Evolutionary conservation across 2,797 vertebrate species (phyloP), one percentile per base, ranked within the genome.

Genomic region (Urocyon cinereoargenteus): DNA sequence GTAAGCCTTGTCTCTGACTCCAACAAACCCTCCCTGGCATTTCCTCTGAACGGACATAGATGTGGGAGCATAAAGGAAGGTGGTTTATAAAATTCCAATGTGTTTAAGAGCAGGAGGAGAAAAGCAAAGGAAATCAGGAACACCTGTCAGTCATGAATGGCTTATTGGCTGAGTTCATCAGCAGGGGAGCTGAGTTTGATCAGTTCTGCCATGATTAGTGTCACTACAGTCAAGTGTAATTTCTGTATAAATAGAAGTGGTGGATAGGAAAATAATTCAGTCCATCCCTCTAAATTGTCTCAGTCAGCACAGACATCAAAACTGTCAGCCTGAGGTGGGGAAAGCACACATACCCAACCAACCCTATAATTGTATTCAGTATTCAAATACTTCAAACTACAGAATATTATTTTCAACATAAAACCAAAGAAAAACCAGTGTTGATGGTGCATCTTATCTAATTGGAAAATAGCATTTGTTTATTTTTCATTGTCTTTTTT

Each of bases 201-300:
- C 85, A 94, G 98, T 98, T 98, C 98, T 66, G 0, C 97, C 91
- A 96, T 97, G 95, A 98, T 98, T 98, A 99, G 97, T 86, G 97
- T 98, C 98, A 98, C 96, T 0, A 7, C 97, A 98, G 98, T 98
- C 98, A 99, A 98, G 98, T 98, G 96, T 97, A 98, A 98, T 98
- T 98, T 98, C 62, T 87, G 92, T 98, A 98, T 98, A 98, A 98
- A 98, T 91, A 98, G 97, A 98, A 96, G 81, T 6, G 16, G 94
- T 97, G 93, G 98, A 97, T 96, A 97, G 87, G 85, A 96, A 98
- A 98, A 98, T 98, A 98, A 96, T 92, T 95, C 93, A 86, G 97
- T 94, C 0, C 26, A 96, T 98, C 97, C 57, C 83, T 98, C 98
- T 96, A 97, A 98, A 98, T 88, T 97, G 75, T 90, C 97, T 93